A percentile compares a stretch with the other conserved stretches of the same genome.
phyloP scores from a whole-genome alignment of 2,888 invertebrate genomes.

The Dione vanillae region DNA sequence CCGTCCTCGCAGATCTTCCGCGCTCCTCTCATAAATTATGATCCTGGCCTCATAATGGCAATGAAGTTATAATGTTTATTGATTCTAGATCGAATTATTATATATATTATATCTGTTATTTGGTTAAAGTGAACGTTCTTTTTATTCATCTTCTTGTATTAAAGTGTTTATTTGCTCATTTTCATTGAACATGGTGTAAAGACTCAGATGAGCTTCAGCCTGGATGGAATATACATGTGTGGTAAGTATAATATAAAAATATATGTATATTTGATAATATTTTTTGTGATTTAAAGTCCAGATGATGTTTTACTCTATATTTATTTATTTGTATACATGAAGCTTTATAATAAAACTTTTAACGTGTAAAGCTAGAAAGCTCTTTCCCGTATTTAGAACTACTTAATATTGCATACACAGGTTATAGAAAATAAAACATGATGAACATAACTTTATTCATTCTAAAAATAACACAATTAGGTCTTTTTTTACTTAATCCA shows the following conservation, averaged over 20 bases:
- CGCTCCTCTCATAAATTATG: conserved; percentile 18
- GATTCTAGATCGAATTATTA: not conserved
- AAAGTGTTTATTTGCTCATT: not conserved
- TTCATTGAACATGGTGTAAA: not conserved
- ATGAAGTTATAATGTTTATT: conserved; percentile 18
- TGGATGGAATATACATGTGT: not conserved
- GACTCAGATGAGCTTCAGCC: not conserved
- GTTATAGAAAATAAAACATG: not conserved
- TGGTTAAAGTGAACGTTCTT: not conserved
- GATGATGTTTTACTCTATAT: too few relatives aligned
- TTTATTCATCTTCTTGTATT: not conserved
- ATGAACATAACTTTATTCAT: not conserved
- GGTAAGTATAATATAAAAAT: too few relatives aligned
- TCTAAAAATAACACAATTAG: not conserved
- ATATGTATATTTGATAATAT: too few relatives aligned
- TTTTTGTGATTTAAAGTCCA: too few relatives aligned
- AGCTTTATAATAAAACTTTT: too few relatives aligned
- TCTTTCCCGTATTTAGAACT: too few relatives aligned
- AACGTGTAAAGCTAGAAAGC: too few relatives aligned
- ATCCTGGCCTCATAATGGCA: conserved; percentile 27
- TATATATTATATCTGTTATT: conserved; percentile 7
- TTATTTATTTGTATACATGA: too few relatives aligned
- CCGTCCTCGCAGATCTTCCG: conserved; percentile 29
- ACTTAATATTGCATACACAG: too few relatives aligned
- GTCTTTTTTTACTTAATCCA: not conserved